Base-by-base conservation (phyloP, 2,797 vertebrate genomes). In the Taeniopygia guttata region DNA sequence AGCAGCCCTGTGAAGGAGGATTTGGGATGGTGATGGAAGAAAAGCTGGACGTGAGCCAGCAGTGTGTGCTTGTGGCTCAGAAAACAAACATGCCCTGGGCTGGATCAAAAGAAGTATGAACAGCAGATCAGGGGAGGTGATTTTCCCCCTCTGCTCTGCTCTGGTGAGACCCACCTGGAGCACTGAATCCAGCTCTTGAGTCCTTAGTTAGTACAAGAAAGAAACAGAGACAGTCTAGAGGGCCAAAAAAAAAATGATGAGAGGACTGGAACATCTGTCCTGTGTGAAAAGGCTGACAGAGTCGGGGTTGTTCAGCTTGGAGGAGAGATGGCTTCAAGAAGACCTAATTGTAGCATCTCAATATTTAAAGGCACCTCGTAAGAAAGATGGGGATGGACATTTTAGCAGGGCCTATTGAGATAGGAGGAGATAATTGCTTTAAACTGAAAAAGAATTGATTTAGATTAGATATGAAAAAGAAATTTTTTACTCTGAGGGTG, bases 51-150 rank as follows among this genome's bases (percentile, higher is more conserved):
- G 8, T 40, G n/a, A 70, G 17, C 45, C n/a, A 70, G 29, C 34
- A 46, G 5, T 58, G 38, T 58, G 58, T 46, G 25, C 22, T 58
- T 0, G 0, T 63, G 34, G n/a, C 15, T 3, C 58, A 58, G 38
- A 72, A 43, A 42, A 18, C 13, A 18, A 45, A 6, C 8, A 5
- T 40, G 16, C 16, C 29, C 45, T 64, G 15, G 15, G 25, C 10
- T 70, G 17, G 45, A 64, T 52, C 45, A 34, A 46, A 52, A 83
- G 43, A 45, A 34, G 2, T 32, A 21, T 20, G 45, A 51, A 8
- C 4, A 40, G 51, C 18, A 52, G n/a, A 34, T 32, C 29, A 40
- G 38, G 58, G 49, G 38, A 70, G 23, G 16, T 38, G 55, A 49
- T 58, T 76, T 38, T 45, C 4, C n/a, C 4, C 3, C 21, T n/a